Conservation (phyloP, 2,797 vertebrate species). For the Agapornis canus region DNA sequence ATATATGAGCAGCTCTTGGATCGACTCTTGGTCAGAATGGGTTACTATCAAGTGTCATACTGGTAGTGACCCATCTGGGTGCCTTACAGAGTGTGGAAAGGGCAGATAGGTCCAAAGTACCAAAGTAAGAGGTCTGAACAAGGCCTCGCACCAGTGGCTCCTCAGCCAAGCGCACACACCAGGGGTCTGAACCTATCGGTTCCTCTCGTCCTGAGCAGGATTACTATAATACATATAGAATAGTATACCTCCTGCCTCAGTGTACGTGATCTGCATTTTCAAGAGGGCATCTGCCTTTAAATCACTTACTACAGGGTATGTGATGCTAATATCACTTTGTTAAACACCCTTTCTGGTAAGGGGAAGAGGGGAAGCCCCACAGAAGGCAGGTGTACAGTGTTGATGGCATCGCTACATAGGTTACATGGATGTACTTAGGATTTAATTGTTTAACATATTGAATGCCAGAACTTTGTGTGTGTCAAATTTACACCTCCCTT, state of each 20-base stretch:
- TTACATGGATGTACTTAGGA: not conserved
- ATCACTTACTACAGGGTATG: not conserved
- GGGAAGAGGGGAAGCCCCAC: not conserved
- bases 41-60: not conserved
- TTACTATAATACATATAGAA: not conserved
- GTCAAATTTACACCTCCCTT: not conserved
- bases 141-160: too few species aligned
- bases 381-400: not conserved
- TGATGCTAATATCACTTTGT: not conserved
- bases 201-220: too few species aligned
- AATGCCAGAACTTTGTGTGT: not conserved
- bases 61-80: not conserved
- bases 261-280: not conserved
- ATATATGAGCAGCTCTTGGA: not conserved
- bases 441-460: not conserved
- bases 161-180: too few species aligned
- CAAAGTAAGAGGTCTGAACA: not conserved
- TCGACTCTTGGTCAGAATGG: not conserved
- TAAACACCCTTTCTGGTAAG: not conserved
- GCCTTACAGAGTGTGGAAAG: not conserved
- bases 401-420: accelerated
- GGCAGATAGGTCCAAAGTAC: not conserved
- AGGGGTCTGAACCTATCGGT: too few species aligned
- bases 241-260: not conserved
- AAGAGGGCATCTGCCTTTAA: not conserved